Conservation (phyloP, 2,888 invertebrate species). For the Exocentrus adspersus region DNA sequence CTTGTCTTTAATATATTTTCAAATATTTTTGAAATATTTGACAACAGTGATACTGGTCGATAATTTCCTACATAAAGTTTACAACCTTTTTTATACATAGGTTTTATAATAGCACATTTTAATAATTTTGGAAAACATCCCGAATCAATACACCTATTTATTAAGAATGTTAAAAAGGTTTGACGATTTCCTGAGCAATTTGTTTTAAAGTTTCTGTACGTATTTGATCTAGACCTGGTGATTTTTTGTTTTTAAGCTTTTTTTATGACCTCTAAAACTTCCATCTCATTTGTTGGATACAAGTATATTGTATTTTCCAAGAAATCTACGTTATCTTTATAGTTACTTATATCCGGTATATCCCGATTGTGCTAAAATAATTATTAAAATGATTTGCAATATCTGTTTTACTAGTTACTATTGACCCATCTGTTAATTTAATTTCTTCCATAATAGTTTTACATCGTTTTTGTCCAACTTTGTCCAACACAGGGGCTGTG, state of each 20-base stretch:
- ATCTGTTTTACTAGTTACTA: not conserved
- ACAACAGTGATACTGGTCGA: not conserved
- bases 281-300: not conserved
- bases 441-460: not conserved
- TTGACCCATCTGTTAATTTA: not conserved
- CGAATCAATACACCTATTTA: not conserved
- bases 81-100: not conserved
- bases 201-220: slow-evolving; percentile 4
- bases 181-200: slow-evolving; percentile 1
- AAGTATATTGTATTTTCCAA: not conserved
- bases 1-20: not conserved
- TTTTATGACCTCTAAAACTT: not conserved
- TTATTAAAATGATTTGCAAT: slow-evolving; percentile 6
- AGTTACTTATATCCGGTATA: not conserved
- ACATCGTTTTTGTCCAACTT: not conserved
- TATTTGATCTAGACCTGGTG: slow-evolving; percentile 10
- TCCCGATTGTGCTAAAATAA: not conserved
- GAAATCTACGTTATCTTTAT: not conserved
- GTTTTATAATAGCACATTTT: not conserved
- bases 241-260: not conserved
- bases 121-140: not conserved
- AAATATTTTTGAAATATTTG: not conserved
- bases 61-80: not conserved
- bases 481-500: too few relatives aligned
- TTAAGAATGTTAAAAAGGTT: not conserved